phyloP scores from a whole-genome alignment of 2,797 vertebrate species.

The Tenualosa thibaudeaui region DNA sequence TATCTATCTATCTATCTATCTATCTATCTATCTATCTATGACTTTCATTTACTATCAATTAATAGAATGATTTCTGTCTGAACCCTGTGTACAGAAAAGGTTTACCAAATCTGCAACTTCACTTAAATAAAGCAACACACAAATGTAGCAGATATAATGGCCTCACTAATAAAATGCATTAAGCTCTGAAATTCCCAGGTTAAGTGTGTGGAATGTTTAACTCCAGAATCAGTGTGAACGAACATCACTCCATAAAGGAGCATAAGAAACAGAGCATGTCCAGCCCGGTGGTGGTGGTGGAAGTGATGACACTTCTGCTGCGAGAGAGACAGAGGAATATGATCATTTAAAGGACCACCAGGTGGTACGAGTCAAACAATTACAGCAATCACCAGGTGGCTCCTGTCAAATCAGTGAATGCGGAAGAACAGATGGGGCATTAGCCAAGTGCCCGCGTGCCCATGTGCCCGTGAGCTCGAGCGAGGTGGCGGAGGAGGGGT shows the following conservation, averaged over 20 bases:
- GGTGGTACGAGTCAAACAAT: constrained; percentile 24
- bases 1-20: too few species aligned
- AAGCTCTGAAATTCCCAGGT: neutral
- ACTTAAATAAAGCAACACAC: neutral
- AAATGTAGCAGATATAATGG: too few species aligned
- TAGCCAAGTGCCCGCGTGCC: neutral
- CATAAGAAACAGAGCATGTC: neutral
- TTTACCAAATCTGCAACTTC: neutral
- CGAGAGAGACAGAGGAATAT: neutral
- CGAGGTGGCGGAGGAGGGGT: neutral
- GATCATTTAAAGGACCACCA: constrained; percentile 22
- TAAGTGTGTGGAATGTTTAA: neutral
- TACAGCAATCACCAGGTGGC: constrained; percentile 23
- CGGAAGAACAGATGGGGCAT: constrained; percentile 9
- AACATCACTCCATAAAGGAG: neutral
- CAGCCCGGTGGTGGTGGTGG: neutral
- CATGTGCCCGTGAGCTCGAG: neutral
- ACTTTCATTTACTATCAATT: neutral
- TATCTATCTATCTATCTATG: too few species aligned
- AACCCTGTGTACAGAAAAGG: neutral
- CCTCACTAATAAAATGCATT: too few species aligned
- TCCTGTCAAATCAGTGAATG: neutral
- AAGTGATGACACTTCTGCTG: neutral
- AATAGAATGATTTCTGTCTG: neutral
- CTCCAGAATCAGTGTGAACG: neutral